Base-by-base conservation (phyloP, 2,797 vertebrate species). In the Macroramphosus scolopax region DNA sequence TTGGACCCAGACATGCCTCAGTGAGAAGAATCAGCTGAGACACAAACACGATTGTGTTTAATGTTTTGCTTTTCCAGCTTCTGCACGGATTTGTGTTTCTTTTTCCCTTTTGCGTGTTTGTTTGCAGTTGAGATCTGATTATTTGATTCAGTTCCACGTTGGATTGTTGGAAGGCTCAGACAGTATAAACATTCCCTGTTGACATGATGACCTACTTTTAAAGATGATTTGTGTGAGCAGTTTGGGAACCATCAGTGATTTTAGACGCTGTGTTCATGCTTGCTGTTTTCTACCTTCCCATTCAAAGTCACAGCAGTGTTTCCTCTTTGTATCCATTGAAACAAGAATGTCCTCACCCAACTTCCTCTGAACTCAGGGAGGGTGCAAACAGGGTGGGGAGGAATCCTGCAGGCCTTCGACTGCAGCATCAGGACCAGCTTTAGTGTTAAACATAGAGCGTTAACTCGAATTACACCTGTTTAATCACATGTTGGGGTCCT, bases 11-110 rank as follows among this genome's bases (percentile, higher is more conserved):
- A 63, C 44, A 59, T 53, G 51, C 48, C 37, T 67, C 52, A 56
- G 56, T 52, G 55, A 54, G 39, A 50, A 54, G 63, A 46, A 60
- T 28, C 29, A n/a, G 7, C 6, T 6, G 44, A 75, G 77, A 69
- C 53, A 51, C 41, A 78, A 83, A 82, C 67, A 66, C 3, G 16
- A 35, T 18, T 25, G 34, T 64, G 55, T 77, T 76, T 77, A 50
- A 71, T 67, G 67, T 81, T 74, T 58, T 29, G 44, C 35, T 67
- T 72, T 56, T 42, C 34, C 22, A 5, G 33, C 52, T 26, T 50
- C n/a, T 63, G 20, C 34, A 12, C 25, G 15, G 17, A 5, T 54
- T 25, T 34, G n/a, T n/a, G n/a, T n/a, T n/a, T n/a, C n/a, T n/a
- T n/a, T n/a, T n/a, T n/a, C n/a, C n/a, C n/a, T 45, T 20, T 17